These are phyloP conservation scores for Palythoa caribaeorum DNA, from an alignment of 92 coral and sea anemone genomes.

Conservation along the genomic window DNA sequence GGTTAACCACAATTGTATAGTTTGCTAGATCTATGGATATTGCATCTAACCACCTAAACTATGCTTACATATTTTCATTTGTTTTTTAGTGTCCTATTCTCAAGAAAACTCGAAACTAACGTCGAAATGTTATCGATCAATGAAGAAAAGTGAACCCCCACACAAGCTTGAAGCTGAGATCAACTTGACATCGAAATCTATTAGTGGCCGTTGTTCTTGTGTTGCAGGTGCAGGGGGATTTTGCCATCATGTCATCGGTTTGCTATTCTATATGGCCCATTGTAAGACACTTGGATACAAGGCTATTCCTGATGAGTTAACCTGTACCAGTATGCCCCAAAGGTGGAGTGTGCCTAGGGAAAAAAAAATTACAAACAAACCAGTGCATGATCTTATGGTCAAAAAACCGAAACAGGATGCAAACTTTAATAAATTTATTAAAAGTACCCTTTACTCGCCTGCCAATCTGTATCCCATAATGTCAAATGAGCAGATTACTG, in stretches of 20 bases:
- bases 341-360: slow-evolving; percentile 44
- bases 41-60: too few species aligned
- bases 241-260: slow-evolving; percentile 12
- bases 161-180: neutral
- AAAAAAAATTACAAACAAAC: slow-evolving; percentile 5
- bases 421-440: slow-evolving; percentile 58
- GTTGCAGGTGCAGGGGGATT: slow-evolving; percentile 2
- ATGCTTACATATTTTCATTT: neutral
- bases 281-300: neutral
- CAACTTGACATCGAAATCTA: neutral
- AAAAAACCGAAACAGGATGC: slow-evolving; percentile 70
- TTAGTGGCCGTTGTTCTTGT: neutral
- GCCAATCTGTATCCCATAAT: slow-evolving; percentile 53
- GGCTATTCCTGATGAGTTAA: neutral
- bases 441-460: slow-evolving; percentile 62
- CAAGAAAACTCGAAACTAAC: slow-evolving; percentile 22
- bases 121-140: slow-evolving; percentile 4
- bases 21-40: too few species aligned
- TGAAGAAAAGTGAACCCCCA: slow-evolving; percentile 19
- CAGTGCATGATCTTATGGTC: slow-evolving; percentile 55
- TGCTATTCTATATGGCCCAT: slow-evolving; percentile 10
- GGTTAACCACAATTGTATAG: too few species aligned
- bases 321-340: slow-evolving; percentile 19
- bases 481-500: slow-evolving; percentile 32
- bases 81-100: slow-evolving; percentile 6